phyloP scores from a whole-genome alignment of 1,140 invertebrate species.

The Magallana gigas region DNA sequence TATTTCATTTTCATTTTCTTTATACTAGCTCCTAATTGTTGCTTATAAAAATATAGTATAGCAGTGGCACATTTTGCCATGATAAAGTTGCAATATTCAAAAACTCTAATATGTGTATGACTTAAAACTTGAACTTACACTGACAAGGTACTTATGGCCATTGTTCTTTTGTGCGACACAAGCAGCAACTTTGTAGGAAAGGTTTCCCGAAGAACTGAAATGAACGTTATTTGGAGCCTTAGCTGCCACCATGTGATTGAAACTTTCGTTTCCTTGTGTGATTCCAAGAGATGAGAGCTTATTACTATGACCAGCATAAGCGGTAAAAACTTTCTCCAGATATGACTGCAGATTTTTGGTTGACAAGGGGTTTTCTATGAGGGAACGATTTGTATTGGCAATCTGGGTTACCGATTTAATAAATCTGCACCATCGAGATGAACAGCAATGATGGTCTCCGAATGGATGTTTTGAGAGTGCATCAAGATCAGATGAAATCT shows the following conservation, averaged over 20 bases:
- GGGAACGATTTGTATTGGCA: background rate
- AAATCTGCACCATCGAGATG: background rate
- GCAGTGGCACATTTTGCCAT: background rate
- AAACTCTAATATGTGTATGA: background rate
- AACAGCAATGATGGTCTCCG: slow-evolving; percentile 30
- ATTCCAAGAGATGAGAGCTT: slow-evolving; percentile 9
- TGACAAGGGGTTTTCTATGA: background rate
- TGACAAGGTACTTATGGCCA: background rate
- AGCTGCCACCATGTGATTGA: slow-evolving; percentile 17
- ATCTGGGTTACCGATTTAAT: background rate
- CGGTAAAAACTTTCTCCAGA: background rate
- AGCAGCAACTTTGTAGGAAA: background rate
- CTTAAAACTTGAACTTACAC: background rate
- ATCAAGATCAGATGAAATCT: slow-evolving; percentile 19
- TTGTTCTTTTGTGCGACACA: slow-evolving; percentile 3
- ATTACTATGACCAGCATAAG: slow-evolving; percentile 1
- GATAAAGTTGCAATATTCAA: background rate
- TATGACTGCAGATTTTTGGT: background rate
- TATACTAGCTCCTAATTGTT: background rate
- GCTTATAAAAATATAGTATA: background rate
- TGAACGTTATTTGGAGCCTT: slow-evolving; percentile 40
- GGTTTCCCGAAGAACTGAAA: background rate
- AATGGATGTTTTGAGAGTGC: slow-evolving; percentile 1
- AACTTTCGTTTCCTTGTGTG: slow-evolving; percentile 37
- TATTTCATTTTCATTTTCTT: background rate